These are phyloP conservation scores for Sinonovacula constricta DNA, from an alignment of 1,140 invertebrate species.

Conservation along the genomic window DNA sequence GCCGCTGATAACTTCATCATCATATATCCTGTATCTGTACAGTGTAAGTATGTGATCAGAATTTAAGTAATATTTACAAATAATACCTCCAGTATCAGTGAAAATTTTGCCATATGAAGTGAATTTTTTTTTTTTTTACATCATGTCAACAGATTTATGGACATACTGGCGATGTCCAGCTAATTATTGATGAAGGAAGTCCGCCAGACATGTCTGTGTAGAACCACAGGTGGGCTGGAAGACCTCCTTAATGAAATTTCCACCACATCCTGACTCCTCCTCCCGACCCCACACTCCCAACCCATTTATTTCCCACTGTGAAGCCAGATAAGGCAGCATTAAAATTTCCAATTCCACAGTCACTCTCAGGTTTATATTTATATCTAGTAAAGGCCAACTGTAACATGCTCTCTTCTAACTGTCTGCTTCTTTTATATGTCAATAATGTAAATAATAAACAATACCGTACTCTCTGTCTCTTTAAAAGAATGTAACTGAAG, in stretches of 20 bases:
- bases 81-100: not conserved
- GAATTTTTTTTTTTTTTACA: not conserved
- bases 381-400: too few species aligned
- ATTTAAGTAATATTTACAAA: not conserved
- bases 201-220: not conserved
- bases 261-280: not conserved
- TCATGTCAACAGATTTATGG: not conserved
- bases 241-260: too few species aligned
- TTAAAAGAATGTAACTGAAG: too few species aligned
- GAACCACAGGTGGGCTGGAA: not conserved
- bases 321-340: too few species aligned
- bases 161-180: too few species aligned
- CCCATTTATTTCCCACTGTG: not conserved
- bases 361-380: too few species aligned
- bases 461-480: too few species aligned
- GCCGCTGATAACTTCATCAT: constrained; percentile 68
- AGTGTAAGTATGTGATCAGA: not conserved
- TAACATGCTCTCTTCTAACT: too few species aligned
- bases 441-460: too few species aligned
- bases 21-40: constrained; percentile 71
- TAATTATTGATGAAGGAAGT: too few species aligned
- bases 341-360: too few species aligned
- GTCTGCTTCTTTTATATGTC: too few species aligned
- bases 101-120: not conserved
- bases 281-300: not conserved